Evolutionary conservation across 2,113 vertebrate species (phyloP), one percentile per base, ranked within the genome.

Genomic region (Tor tambroides): DNA sequence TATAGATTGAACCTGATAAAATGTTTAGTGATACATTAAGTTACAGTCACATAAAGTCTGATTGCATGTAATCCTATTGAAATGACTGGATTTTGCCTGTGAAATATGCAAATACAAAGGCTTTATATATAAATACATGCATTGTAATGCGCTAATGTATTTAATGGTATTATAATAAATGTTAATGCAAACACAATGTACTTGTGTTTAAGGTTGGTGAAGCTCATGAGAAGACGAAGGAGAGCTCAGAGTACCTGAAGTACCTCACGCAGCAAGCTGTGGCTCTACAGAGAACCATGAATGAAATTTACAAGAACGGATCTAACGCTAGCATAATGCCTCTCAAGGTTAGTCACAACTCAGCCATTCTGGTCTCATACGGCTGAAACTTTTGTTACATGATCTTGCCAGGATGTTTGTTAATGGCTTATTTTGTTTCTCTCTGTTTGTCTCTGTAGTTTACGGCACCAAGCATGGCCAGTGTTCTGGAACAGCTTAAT

Each of bases 251-350:
- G 94, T 99, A 99, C 94, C 94, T 99, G 94, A 99, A 98, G 93
- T 97, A 98, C 92, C 97, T 99, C 91, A 99, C 98, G 2, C 98
- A 99, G 94, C 98, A 99, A 87, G 98, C 98, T 0, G 98, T 99
- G 0, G 97, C 98, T 72, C 94, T 99, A 86, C 98, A 99, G 94
- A 97, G 98, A 92, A 99, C 98, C 87, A 99, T 99, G 98, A 99
- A 99, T 0, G 98, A 99, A 92, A 99, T 99, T 90, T 99, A 99
- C 94, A 99, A 98, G 93, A 99, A 98, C 0, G 98, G 98, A 92
- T 98, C 98, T 91, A 98, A 95, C 0, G 98, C 98, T 61, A 99
- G 97, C 93, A 99, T 99, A 94, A 94, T 96, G 90, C 98, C 98
- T 0, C 96, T 99, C 10, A 99, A 99, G 95, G 98, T 99, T 86